phyloP scores from a whole-genome alignment of 2,797 vertebrate genomes.

The Neosilurus hyrtlii region DNA sequence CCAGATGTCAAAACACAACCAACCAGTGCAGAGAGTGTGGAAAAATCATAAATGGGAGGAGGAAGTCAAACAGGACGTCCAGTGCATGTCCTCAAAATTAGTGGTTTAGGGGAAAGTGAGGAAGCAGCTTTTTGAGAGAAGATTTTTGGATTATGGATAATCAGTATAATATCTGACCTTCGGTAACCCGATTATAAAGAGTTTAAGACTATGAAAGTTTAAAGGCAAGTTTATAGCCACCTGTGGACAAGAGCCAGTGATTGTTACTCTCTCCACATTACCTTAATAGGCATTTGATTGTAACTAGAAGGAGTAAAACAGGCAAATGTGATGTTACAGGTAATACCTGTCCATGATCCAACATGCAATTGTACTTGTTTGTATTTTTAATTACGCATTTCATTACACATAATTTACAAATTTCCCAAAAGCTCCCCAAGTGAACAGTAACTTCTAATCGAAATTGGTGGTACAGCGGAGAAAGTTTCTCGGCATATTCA shows the following conservation, averaged over 20 bases:
- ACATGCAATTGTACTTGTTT: not conserved
- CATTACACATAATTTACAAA: not conserved
- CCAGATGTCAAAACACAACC: too few species aligned
- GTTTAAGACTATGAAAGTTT: not conserved
- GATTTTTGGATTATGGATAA: too few species aligned
- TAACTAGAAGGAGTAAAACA: not conserved
- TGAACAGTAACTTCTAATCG: not conserved
- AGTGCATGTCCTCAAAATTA: too few species aligned
- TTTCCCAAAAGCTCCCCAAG: not conserved
- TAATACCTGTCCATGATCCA: not conserved
- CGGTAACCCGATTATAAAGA: not conserved
- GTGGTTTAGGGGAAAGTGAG: too few species aligned
- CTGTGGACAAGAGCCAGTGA: not conserved
- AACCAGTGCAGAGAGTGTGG: too few species aligned
- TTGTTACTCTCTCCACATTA: not conserved
- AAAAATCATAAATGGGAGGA: too few species aligned
- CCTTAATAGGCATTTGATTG: not conserved
- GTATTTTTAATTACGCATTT: not conserved
- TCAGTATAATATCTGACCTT: too few species aligned
- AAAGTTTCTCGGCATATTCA: not conserved
- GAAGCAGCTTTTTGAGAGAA: too few species aligned
- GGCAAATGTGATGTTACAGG: not conserved
- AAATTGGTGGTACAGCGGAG: not conserved
- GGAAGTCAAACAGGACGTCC: too few species aligned
- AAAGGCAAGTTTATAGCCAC: not conserved